Percentiles rank a stretch among this genome's conserved stretches.
These are phyloP conservation scores for Ptilonorhynchus violaceus DNA, from an alignment of 2,113 vertebrate species.

Conservation along the genomic window DNA sequence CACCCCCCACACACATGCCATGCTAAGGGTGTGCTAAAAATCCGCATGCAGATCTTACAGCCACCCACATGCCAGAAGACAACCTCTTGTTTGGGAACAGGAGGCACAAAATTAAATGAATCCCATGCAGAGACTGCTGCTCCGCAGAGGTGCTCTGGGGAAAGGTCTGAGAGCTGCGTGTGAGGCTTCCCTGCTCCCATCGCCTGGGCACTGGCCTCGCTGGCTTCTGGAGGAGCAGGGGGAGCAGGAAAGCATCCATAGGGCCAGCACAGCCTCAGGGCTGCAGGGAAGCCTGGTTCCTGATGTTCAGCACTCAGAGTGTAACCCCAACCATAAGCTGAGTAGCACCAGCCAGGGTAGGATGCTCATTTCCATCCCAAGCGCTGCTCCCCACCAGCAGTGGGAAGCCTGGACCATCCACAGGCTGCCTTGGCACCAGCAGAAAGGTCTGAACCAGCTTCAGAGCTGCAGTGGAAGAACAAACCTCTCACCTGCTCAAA, in stretches of 20 bases:
- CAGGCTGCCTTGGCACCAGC: not conserved
- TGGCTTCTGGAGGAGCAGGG: not conserved
- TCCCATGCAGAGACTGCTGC: not conserved
- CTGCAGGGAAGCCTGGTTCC: not conserved
- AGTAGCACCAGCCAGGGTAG: not conserved
- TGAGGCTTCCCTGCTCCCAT: not conserved
- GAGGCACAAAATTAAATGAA: slow-evolving; percentile 4
- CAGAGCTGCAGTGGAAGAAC: not conserved
- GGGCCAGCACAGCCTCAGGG: not conserved
- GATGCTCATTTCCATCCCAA: not conserved
- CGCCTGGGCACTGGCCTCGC: not conserved
- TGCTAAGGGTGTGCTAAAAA: slow-evolving; percentile 51
- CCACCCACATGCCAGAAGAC: slow-evolving; percentile 56
- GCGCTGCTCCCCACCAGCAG: rapidly evolving
- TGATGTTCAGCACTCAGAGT: not conserved
- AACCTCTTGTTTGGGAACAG: slow-evolving; percentile 39
- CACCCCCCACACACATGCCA: slow-evolving; percentile 51
- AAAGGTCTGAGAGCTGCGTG: not conserved
- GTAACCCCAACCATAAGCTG: not conserved
- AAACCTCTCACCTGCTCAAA: slow-evolving; percentile 80
- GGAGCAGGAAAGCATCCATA: not conserved
- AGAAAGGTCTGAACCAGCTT: not conserved
- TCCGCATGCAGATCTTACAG: slow-evolving; percentile 15
- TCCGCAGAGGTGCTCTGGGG: not conserved
- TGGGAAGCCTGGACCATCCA: not conserved